A percentile compares a stretch with the other conserved stretches of the same genome.
Conservation (phyloP, 2,888 invertebrate genomes). For the Hartigia nigra region DNA sequence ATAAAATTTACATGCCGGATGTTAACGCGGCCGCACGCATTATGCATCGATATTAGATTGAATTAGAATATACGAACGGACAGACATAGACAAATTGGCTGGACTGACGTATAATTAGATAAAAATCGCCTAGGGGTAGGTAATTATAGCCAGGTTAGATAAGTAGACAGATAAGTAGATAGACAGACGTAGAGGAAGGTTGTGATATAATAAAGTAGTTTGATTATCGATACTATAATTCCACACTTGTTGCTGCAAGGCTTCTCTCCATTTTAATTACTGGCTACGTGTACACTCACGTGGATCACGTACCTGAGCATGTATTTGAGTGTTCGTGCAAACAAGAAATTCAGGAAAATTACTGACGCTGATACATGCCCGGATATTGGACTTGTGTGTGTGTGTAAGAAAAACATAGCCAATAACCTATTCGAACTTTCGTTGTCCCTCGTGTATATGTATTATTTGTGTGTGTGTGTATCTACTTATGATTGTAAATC, state of each 20-base stretch:
- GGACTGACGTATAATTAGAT: neutral
- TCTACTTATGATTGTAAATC: neutral
- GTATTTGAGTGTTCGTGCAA: no score
- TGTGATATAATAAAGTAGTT: slow-evolving; percentile 15
- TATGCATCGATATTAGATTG: neutral
- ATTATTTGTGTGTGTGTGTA: neutral
- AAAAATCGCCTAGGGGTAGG: neutral
- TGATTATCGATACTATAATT: slow-evolving; percentile 34
- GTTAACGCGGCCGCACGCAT: neutral
- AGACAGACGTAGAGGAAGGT: neutral
- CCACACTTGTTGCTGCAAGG: slow-evolving; percentile 41
- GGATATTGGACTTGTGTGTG: no score
- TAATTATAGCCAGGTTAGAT: neutral
- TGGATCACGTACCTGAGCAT: no score
- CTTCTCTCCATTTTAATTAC: slow-evolving; percentile 21
- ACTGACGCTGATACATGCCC: no score
- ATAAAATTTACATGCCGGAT: neutral
- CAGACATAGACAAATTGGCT: neutral
- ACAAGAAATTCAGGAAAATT: no score
- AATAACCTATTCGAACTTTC: neutral
- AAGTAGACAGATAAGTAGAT: neutral
- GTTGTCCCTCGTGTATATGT: neutral
- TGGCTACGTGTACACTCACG: no score
- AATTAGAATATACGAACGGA: neutral
- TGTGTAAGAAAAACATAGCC: no score